A percentile compares a stretch with the other conserved stretches of the same genome.
phyloP scores from a whole-genome alignment of 1,140 invertebrate genomes.

The Dendrolimus kikuchii region DNA sequence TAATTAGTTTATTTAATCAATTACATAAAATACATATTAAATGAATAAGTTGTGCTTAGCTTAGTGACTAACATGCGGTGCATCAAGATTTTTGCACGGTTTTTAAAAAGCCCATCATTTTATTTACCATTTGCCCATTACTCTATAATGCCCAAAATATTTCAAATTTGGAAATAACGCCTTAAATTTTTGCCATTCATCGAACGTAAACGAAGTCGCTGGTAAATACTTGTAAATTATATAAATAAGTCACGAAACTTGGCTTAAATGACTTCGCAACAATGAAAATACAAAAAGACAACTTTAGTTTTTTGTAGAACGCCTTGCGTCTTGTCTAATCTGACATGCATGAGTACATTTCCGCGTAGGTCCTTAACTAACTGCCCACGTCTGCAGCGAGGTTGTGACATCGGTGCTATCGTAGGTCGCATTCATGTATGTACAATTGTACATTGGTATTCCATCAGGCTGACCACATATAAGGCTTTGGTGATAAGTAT shows the following conservation, averaged over 20 bases:
- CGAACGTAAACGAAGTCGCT: too few relatives aligned
- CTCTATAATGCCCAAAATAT: too few relatives aligned
- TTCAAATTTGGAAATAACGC: too few relatives aligned
- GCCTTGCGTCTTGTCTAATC: constrained; percentile 19
- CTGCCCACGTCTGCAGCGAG: constrained; percentile 54
- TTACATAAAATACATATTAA: too few relatives aligned
- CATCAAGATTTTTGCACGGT: too few relatives aligned
- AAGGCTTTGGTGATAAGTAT: constrained; percentile 25
- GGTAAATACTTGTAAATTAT: too few relatives aligned
- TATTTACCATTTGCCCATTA: too few relatives aligned
- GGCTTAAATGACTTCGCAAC: constrained; percentile 1
- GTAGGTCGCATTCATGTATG: constrained; percentile 26
- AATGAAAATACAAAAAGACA: neutral
- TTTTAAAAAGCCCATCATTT: too few relatives aligned
- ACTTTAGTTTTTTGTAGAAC: constrained; percentile 7
- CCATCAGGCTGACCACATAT: constrained; percentile 30
- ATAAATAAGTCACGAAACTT: neutral
- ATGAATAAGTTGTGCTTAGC: too few relatives aligned
- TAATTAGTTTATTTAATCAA: too few relatives aligned
- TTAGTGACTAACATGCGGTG: too few relatives aligned
- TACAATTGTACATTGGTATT: constrained; percentile 44
- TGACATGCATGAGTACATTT: constrained; percentile 30
- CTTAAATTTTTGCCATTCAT: too few relatives aligned
- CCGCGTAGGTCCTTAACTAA: constrained; percentile 53
- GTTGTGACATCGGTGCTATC: constrained; percentile 26